These are phyloP conservation scores for Azorinus chamasolen DNA, from an alignment of 2,888 invertebrate genomes.

Conservation along the genomic window DNA sequence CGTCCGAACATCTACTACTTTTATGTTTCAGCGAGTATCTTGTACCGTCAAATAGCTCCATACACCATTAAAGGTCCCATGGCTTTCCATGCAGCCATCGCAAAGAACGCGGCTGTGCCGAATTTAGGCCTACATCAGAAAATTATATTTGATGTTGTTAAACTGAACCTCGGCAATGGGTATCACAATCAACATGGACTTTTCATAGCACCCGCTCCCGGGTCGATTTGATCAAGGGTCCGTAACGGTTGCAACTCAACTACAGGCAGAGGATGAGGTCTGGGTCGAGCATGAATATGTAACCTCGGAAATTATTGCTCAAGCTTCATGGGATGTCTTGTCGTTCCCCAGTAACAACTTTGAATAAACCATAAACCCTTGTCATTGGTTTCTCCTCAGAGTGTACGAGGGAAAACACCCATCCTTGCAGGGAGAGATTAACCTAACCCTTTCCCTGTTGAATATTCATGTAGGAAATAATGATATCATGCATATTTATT, in stretches of 20 bases:
- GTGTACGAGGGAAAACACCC: no score
- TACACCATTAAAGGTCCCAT: no score
- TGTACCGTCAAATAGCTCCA: no score
- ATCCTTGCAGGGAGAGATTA: no score
- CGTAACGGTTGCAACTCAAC: not conserved
- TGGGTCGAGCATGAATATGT: slow-evolving; percentile 5
- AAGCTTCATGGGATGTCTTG: slow-evolving; percentile 11
- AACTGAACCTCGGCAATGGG: slow-evolving; percentile 4
- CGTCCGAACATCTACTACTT: no score
- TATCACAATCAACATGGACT: slow-evolving; percentile 7
- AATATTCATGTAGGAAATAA: no score
- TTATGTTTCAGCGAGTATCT: no score
- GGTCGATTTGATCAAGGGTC: slow-evolving; percentile 10
- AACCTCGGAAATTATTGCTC: not conserved
- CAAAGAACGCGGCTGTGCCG: not conserved
- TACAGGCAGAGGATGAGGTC: slow-evolving; percentile 2
- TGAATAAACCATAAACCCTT: no score
- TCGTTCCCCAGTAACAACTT: no score
- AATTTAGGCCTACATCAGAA: slow-evolving; percentile 3
- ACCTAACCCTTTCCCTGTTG: no score
- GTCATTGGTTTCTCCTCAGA: no score
- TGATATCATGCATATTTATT: no score
- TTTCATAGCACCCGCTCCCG: slow-evolving; percentile 2
- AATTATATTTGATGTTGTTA: slow-evolving; percentile 10
- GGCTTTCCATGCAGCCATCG: slow-evolving; percentile 14